phyloP scores from a whole-genome alignment of 2,888 invertebrate genomes.

The Gortyna flavago region DNA sequence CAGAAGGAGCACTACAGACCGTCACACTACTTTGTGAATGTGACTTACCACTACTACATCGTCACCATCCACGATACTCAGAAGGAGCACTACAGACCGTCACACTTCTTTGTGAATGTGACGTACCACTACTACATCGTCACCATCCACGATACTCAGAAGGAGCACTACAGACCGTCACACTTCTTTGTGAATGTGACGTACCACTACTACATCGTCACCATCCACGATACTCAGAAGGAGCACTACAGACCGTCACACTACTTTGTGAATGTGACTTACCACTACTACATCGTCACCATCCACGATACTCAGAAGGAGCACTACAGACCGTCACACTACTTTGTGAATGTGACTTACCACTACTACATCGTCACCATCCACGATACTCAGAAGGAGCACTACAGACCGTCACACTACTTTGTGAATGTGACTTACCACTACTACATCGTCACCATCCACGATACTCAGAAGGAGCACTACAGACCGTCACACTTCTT shows the following conservation, averaged over 20 bases:
- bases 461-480: conserved; percentile 3
- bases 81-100: neutral
- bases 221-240: neutral
- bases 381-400: neutral
- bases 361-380: neutral
- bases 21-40: neutral
- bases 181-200: neutral
- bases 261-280: neutral
- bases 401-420: neutral
- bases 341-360: neutral
- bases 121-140: neutral
- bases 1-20: conserved; percentile 13
- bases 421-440: neutral
- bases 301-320: neutral
- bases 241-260: neutral
- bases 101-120: neutral
- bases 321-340: neutral
- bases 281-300: neutral
- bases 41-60: neutral
- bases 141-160: neutral
- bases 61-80: neutral
- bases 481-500: neutral
- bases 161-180: neutral
- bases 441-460: neutral
- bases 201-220: neutral